phyloP scores from a whole-genome alignment of 1,140 invertebrate genomes.

The Drosophila sproati region DNA sequence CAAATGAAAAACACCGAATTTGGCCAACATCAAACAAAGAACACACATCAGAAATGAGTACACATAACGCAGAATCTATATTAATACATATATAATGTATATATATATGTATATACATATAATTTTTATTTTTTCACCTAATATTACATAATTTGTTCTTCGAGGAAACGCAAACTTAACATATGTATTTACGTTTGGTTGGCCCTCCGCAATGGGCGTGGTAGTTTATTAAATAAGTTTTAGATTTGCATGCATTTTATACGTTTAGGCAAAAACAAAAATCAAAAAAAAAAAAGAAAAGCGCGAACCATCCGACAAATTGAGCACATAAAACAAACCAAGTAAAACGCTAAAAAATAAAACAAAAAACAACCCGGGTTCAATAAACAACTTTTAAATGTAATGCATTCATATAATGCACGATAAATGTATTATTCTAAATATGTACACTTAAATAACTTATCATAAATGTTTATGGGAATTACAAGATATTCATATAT shows the following conservation, averaged over 20 bases:
- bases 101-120: conserved; percentile 15
- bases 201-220: conserved; percentile 8
- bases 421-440: conserved; percentile 34
- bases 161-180: background rate
- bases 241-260: conserved; percentile 76
- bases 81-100: conserved; percentile 42
- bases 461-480: conserved; percentile 25
- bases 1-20: conserved; percentile 27
- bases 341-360: conserved; percentile 11
- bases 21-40: conserved; percentile 37
- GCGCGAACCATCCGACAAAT: background rate
- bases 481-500: conserved; percentile 26
- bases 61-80: conserved; percentile 59
- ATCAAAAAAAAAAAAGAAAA: conserved; percentile 10
- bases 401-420: conserved; percentile 24
- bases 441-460: conserved; percentile 32
- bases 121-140: too few relatives aligned
- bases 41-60: conserved; percentile 66
- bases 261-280: conserved; percentile 58
- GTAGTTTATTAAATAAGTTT: conserved; percentile 72
- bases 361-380: conserved; percentile 8
- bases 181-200: conserved; percentile 15
- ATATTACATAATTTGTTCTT: too few relatives aligned
- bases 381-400: conserved; percentile 9
- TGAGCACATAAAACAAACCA: conserved; percentile 6